A percentile compares a stretch with the other conserved stretches of the same genome.
Conservation (phyloP, 2,888 invertebrate species). For the Ichneumon xanthorius region DNA sequence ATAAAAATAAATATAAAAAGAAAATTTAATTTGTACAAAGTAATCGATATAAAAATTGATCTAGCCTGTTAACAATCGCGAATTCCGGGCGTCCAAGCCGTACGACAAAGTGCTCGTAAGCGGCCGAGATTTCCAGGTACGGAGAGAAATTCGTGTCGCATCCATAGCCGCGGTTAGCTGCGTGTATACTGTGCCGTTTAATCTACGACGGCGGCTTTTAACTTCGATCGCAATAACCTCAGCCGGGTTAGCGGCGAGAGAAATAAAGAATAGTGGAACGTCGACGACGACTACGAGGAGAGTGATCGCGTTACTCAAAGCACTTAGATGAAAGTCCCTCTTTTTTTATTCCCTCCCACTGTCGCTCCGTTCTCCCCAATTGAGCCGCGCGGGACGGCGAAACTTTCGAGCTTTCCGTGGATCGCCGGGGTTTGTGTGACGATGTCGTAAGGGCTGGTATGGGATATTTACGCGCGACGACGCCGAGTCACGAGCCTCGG, state of each 20-base stretch:
- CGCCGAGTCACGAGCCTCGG: constrained; percentile 45
- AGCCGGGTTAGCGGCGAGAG: background rate
- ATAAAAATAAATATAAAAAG: no score
- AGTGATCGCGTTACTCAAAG: constrained; percentile 40
- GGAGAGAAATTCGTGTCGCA: background rate
- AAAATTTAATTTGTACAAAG: no score
- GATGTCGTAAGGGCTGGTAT: background rate
- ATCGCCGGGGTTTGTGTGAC: constrained; percentile 18
- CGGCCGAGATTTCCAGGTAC: background rate
- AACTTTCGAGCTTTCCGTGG: constrained; percentile 22
- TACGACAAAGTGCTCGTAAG: no score
- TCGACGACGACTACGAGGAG: background rate
- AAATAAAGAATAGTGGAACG: constrained; percentile 8
- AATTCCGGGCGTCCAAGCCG: background rate
- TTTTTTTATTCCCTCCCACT: constrained; percentile 5
- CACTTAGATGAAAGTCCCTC: constrained; percentile 12
- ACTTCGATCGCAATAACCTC: constrained; percentile 29
- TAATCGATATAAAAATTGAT: no score
- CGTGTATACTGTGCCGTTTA: background rate
- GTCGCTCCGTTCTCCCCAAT: background rate
- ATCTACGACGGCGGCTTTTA: constrained; percentile 9
- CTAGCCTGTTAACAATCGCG: background rate
- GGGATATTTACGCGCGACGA: constrained; percentile 37
- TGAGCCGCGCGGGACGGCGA: background rate
- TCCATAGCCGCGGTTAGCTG: background rate